Conservation (phyloP, 1,140 invertebrate genomes). For the Leguminivora glycinivorella region DNA sequence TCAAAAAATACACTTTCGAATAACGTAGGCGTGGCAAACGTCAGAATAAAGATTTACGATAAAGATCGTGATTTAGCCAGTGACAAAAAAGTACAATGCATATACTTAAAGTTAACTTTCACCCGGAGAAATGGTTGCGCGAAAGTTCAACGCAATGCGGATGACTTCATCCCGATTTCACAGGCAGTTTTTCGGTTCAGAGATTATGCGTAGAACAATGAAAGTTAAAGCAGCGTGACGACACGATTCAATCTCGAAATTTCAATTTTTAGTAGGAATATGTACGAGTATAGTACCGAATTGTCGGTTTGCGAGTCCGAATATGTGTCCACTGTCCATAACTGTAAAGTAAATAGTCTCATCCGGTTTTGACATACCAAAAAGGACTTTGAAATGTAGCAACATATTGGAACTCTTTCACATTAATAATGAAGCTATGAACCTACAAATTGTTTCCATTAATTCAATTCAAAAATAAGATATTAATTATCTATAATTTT, state of each 20-base stretch:
- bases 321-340: too few species aligned
- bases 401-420: too few species aligned
- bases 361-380: too few species aligned
- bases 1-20: constrained; percentile 27
- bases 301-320: too few species aligned
- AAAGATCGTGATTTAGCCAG: constrained; percentile 60
- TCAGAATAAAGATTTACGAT: constrained; percentile 65
- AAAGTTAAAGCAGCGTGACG: constrained; percentile 12
- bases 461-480: too few species aligned
- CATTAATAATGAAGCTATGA: too few species aligned
- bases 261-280: background rate
- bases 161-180: constrained; percentile 55
- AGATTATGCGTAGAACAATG: constrained; percentile 24
- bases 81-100: constrained; percentile 73
- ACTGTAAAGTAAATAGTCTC: too few species aligned
- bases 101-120: constrained; percentile 58
- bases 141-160: constrained; percentile 54
- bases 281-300: too few species aligned
- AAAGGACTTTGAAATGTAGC: too few species aligned
- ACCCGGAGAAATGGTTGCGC: constrained; percentile 60
- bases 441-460: too few species aligned
- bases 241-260: background rate
- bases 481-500: too few species aligned
- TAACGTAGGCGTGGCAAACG: constrained; percentile 56
- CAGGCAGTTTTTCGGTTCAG: constrained; percentile 26